Evolutionary conservation across 2,888 invertebrate species (phyloP).

Genomic region (Sarcophaga rosellei): DNA sequence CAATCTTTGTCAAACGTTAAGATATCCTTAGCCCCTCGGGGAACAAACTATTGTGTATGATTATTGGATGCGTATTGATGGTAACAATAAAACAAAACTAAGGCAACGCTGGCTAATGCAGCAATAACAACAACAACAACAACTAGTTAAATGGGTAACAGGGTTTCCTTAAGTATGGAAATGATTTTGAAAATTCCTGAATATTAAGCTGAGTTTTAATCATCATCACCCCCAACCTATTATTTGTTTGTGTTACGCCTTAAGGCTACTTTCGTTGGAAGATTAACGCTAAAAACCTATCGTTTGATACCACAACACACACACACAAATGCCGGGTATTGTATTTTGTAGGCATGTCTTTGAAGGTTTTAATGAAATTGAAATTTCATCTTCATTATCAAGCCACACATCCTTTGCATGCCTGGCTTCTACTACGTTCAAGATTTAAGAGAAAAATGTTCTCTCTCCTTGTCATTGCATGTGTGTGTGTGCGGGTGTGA

Average conservation of each 20-base stretch:
- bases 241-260: too few species aligned
- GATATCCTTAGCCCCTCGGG: neutral
- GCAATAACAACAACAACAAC: slow-evolving; percentile 5
- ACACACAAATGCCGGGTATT: neutral
- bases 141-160: too few species aligned
- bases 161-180: too few species aligned
- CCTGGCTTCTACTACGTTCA: neutral
- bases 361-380: slow-evolving; percentile 58
- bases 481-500: neutral
- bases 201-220: too few species aligned
- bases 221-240: too few species aligned
- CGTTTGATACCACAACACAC: neutral
- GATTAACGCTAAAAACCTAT: slow-evolving; percentile 25
- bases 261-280: slow-evolving; percentile 10
- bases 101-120: neutral
- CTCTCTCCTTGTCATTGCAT: slow-evolving; percentile 50
- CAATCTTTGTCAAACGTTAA: slow-evolving; percentile 15
- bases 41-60: too few species aligned
- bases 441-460: slow-evolving; percentile 55
- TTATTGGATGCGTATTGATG: too few species aligned
- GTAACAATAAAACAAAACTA: neutral
- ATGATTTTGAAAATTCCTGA: too few species aligned
- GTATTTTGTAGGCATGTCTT: neutral
- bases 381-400: slow-evolving; percentile 55
- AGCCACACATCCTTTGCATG: too few species aligned